Percentiles rank a stretch among this genome's conserved stretches.
Conservation (phyloP, 2,797 vertebrate species). For the Lacerta viridis region DNA sequence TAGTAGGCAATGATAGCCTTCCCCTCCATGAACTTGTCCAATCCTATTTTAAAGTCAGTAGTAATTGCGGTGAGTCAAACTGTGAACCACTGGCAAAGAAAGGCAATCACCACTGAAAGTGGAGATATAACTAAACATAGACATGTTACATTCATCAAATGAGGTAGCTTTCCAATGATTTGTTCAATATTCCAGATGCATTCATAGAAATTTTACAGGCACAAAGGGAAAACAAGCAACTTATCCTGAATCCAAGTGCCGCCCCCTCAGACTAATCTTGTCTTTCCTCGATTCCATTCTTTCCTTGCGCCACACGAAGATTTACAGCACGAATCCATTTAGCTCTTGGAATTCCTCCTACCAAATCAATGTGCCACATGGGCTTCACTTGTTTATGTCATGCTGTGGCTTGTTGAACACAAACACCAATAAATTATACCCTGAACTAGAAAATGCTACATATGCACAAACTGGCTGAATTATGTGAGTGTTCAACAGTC, state of each 20-base stretch:
- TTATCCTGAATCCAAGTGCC: neutral
- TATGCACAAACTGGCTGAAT: conserved; percentile 53
- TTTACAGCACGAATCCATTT: conserved; percentile 16
- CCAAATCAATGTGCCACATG: conserved; percentile 21
- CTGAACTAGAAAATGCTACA: conserved; percentile 48
- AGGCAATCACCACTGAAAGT: neutral
- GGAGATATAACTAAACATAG: neutral
- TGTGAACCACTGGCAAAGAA: neutral
- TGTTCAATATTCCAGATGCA: neutral
- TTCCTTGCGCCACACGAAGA: neutral
- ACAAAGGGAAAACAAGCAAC: neutral
- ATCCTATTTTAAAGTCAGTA: too few species aligned
- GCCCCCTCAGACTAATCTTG: neutral
- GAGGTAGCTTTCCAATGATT: neutral
- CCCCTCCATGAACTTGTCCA: too few species aligned
- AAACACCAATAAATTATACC: conserved; percentile 60
- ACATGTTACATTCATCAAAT: neutral
- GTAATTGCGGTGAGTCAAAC: neutral
- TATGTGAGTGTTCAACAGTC: conserved; percentile 58
- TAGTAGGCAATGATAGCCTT: too few species aligned
- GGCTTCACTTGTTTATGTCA: conserved; percentile 35
- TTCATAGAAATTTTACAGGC: neutral
- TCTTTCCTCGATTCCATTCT: conserved; percentile 20
- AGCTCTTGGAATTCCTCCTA: conserved; percentile 28
- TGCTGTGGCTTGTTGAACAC: conserved; percentile 25